Base-by-base conservation (phyloP, 1,140 invertebrate genomes). In the Mamestra configurata region DNA sequence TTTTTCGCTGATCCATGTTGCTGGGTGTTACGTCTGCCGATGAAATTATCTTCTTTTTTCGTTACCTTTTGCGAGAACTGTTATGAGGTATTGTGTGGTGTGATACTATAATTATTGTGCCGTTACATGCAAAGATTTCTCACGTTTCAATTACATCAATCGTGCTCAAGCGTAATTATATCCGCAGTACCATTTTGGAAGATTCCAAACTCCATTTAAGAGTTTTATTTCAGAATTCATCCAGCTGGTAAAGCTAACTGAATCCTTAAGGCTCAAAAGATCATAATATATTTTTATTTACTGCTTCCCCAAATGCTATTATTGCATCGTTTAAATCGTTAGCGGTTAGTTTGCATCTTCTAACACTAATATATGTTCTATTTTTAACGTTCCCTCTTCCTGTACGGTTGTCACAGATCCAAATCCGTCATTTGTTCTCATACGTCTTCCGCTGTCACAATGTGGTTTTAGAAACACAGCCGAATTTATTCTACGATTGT, bases 401-500 rank as follows among this genome's bases (percentile, higher is more conserved):
- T 79, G 77, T 53, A 59, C 66, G 35, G 20, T 71, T 71, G 77
- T 79, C 77, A 77, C 59, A 66, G 49, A 53, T 79, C 77, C 77
- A 79, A 79, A 79, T 79, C 77, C 53, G 66, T 79, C 77, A 79
- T 57, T 79, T 46, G 49, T 70, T 59, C 77, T 37, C 51, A 46
- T 49, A 43, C 53, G 66, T 79, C 66, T 71, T 55, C 35, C 53
- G 18, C 53, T 76, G 64, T 68, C 76, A 68, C 24, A 43, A 13
- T 46, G 22, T 64, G 57, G 37, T 46, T 76, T 76, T 46, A 22
- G 24, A 73, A 24, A 27, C 27, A 31, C 46, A 18, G 24, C 49
- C 18, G 20, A 37, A 27, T 27, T 24, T 37, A 57, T 57, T 71
- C 31, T 40, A 40, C 49, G 3, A 73, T 73, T 57, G 71, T 73